phyloP scores from a whole-genome alignment of 2,888 invertebrate species.

The Venustoraphidia nigricollis region DNA sequence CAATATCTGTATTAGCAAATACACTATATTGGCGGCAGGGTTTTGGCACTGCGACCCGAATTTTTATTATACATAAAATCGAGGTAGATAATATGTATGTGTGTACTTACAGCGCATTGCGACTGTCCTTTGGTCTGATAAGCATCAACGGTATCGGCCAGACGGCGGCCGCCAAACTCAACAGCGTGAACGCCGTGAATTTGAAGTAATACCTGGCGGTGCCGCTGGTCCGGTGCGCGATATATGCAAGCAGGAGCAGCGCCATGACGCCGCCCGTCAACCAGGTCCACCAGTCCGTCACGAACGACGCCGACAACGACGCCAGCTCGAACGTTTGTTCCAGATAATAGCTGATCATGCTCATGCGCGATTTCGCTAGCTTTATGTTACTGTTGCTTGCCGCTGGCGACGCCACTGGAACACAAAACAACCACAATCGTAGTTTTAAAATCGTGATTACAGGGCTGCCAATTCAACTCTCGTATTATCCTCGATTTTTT shows the following conservation, averaged over 20 bases:
- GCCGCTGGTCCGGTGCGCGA: slow-evolving; percentile 28
- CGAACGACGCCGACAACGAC: neutral
- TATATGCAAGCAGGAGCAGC: neutral
- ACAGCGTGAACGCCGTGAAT: slow-evolving; percentile 44
- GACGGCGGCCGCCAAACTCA: slow-evolving; percentile 42
- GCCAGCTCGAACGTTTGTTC: neutral
- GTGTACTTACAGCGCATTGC: slow-evolving; percentile 62
- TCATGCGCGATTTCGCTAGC: no score
- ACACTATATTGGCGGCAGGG: no score
- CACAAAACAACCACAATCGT: no score
- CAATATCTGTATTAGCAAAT: no score
- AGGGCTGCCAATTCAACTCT: no score
- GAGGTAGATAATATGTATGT: slow-evolving; percentile 1
- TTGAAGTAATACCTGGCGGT: slow-evolving; percentile 57
- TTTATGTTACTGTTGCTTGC: no score
- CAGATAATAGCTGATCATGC: no score
- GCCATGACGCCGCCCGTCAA: neutral
- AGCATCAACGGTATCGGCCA: slow-evolving; percentile 63
- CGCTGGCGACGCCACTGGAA: no score
- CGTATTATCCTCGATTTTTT: no score
- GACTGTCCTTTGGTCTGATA: slow-evolving; percentile 51
- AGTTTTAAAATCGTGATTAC: no score
- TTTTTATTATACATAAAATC: neutral
- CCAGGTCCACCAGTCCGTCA: neutral
- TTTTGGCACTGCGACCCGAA: no score